Evolutionary conservation across 1,140 invertebrate genomes (phyloP), one percentile per base, ranked within the genome.

Genomic region (Dryas iulia): DNA sequence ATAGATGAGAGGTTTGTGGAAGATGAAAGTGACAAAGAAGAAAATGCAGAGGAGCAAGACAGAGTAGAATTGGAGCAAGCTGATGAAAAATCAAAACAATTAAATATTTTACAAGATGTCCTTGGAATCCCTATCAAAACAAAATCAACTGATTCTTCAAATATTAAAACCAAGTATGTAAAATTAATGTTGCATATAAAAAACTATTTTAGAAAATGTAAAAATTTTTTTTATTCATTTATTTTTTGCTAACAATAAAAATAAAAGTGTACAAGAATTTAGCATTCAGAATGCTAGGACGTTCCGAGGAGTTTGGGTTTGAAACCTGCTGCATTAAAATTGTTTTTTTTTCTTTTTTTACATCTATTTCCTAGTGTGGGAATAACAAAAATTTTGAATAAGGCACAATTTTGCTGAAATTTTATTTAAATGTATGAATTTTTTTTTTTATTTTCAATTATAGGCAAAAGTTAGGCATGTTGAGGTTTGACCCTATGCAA

Each of bases 401-500:
- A n/a, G n/a, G n/a, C n/a, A n/a, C n/a, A n/a, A n/a, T n/a, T n/a
- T n/a, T n/a, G n/a, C n/a, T n/a, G n/a, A n/a, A n/a, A n/a, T n/a
- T n/a, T n/a, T n/a, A n/a, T n/a, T n/a, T n/a, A n/a, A n/a, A n/a
- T n/a, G n/a, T n/a, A n/a, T n/a, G n/a, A n/a, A n/a, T n/a, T n/a
- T n/a, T n/a, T n/a, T n/a, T n/a, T n/a, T n/a, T n/a, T n/a, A n/a
- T 47, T 47, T 47, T 21, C 2, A 47, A 47, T 47, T 47, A 7
- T 47, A 47, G 39, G 18, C 0, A n/a, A 23, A 91, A 87, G 75
- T 52, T 89, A 35, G 92, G 89, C 62, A 95, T 95, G 94, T 75
- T 94, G 25, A 84, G 94, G 62, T 95, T 93, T 87, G 94, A 95
- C 82, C 94, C 94, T 11, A 83, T 82, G 14, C 89, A 93, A 76